These are phyloP conservation scores for Leptoteleia sp. DNA, from an alignment of 1,140 invertebrate species.

Conservation along the genomic window DNA sequence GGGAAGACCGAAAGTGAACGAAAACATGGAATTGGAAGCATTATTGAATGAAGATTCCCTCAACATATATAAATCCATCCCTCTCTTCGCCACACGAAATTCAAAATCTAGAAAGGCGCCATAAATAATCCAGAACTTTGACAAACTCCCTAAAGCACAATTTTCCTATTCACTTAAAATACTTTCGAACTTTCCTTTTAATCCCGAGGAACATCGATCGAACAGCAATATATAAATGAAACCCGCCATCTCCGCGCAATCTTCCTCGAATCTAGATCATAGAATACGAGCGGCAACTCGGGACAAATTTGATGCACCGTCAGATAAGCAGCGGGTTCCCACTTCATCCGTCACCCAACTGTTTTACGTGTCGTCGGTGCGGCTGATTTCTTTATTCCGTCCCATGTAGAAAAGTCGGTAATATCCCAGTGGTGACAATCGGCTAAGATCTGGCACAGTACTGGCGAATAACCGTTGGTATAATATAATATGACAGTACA, in stretches of 20 bases:
- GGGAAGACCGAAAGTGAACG: no score
- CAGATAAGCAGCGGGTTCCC: conserved; percentile 75
- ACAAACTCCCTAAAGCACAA: neutral
- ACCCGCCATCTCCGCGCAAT: conserved; percentile 40
- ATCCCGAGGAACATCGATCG: conserved; percentile 22
- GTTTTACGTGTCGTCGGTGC: conserved; percentile 68
- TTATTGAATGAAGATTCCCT: no score
- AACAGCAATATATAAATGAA: conserved; percentile 41
- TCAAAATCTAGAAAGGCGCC: no score
- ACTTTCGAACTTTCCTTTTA: conserved; percentile 22
- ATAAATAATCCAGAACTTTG: neutral
- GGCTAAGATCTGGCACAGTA: no score
- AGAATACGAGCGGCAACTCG: conserved; percentile 51
- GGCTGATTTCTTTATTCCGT: no score
- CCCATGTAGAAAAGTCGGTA: no score
- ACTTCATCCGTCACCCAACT: conserved; percentile 74
- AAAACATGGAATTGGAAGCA: no score
- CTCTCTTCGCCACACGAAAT: no score
- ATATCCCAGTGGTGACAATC: no score
- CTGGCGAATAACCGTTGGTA: no score
- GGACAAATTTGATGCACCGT: conserved; percentile 75
- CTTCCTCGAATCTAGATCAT: conserved; percentile 42
- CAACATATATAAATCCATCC: no score
- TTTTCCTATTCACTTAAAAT: conserved; percentile 8
- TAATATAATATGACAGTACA: no score